Base-by-base conservation (phyloP, 2,888 invertebrate species). In the Ellobium chinense region DNA sequence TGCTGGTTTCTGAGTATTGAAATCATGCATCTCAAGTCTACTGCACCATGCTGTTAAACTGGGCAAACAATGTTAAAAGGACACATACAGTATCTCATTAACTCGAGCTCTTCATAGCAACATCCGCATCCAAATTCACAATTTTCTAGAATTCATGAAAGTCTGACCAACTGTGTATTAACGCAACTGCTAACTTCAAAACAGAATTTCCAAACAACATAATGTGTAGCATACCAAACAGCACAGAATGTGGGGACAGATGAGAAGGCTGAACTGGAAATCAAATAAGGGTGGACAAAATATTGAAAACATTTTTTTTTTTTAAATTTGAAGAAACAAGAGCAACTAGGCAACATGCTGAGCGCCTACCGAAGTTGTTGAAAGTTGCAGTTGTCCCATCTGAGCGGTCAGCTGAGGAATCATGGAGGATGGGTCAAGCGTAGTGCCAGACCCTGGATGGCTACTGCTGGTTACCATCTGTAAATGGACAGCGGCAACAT, bases 341-440 rank as follows among this genome's bases (percentile, higher is more conserved):
- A 76, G 34, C 76, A 39, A 37, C 46, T 72, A 72, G 70, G 78
- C 80, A 34, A 74, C 80, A 80, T 80, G 80, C 74, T 72, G 54
- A 46, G 74, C 39, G 75, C 91, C 89, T 91, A 92, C 92, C 89
- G 93, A 92, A 84, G 91, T 91, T 83, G 89, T 91, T 89, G 94
- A 94, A 87, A 95, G 93, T 91, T 95, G 95, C 82, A 95, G 92
- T 87, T 95, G 94, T 86, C 95, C 94, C 95, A 95, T 95, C 93
- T 95, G 95, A 90, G 96, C 76, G 14, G 79, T 81, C 79, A 83
- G 77, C 37, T 82, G 82, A 34, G 83, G 82, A 74, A 83, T 80
- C 80, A 85, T 74, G 60, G 82, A 78, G 31, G 80, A 62, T 24
- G 83, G 82, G 80, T 84, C 83, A 37, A 85, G 83, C 69, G 83